Percentiles rank a stretch among this genome's conserved stretches.
Evolutionary conservation across 1,140 invertebrate genomes (phyloP).

Genomic region (Helicoverpa zea): DNA sequence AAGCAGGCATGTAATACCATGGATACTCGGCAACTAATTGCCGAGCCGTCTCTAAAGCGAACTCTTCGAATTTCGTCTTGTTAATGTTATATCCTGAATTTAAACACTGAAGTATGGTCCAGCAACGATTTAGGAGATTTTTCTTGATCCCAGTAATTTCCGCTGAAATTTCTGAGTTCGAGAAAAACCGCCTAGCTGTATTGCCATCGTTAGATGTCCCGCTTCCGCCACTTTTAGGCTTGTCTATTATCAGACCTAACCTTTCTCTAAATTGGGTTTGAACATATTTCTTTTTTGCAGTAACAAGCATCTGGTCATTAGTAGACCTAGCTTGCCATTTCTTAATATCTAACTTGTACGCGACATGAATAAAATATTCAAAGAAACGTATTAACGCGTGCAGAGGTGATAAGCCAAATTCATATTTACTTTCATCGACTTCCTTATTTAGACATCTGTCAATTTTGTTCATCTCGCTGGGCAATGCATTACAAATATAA

Average conservation of each 20-base stretch:
- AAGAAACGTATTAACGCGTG: too few relatives aligned
- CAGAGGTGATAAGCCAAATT: too few relatives aligned
- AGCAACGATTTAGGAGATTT: too few relatives aligned
- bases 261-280: slow-evolving; percentile 58
- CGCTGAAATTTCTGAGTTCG: slow-evolving; percentile 55
- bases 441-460: not conserved
- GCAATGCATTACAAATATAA: not conserved
- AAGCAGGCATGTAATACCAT: slow-evolving; percentile 8
- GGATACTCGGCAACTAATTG: too few relatives aligned
- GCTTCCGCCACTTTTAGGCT: too few relatives aligned
- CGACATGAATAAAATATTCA: not conserved
- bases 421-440: too few relatives aligned
- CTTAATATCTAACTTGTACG: slow-evolving; percentile 36
- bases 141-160: slow-evolving; percentile 63
- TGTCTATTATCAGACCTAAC: too few relatives aligned
- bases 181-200: slow-evolving; percentile 66
- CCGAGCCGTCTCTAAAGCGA: too few relatives aligned
- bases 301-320: slow-evolving; percentile 24
- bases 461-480: not conserved
- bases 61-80: too few relatives aligned
- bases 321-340: too few relatives aligned
- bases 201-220: slow-evolving; percentile 70
- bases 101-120: too few relatives aligned
- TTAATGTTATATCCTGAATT: too few relatives aligned
- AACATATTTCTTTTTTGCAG: slow-evolving; percentile 50